These are phyloP conservation scores for Netelia virgata DNA, from an alignment of 2,888 invertebrate genomes.

Conservation along the genomic window DNA sequence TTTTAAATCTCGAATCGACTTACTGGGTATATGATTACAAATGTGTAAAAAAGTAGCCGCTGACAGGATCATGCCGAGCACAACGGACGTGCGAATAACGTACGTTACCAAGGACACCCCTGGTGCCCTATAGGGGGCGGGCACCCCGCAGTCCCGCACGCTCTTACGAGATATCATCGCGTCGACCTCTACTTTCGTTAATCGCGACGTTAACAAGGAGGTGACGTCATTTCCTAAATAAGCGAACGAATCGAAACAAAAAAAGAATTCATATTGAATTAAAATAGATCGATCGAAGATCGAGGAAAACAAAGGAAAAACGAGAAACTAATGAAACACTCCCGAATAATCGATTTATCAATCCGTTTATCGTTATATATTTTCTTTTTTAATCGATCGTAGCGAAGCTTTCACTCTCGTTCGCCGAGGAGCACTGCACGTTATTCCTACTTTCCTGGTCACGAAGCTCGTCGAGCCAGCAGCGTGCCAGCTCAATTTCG, in stretches of 20 bases:
- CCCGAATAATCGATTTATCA: neutral
- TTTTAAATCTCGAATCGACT: conserved; percentile 70
- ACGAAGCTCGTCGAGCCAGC: conserved; percentile 21
- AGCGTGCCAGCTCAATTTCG: conserved; percentile 27
- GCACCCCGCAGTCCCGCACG: conserved; percentile 53
- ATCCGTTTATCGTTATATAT: neutral
- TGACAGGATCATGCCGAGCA: conserved; percentile 79
- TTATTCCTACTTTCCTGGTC: conserved; percentile 22
- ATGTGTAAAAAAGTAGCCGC: conserved; percentile 82
- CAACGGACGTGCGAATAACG: conserved; percentile 76
- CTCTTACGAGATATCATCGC: conserved; percentile 75
- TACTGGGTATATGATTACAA: conserved; percentile 82
- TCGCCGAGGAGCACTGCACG: conserved; percentile 29
- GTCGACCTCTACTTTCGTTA: conserved; percentile 70
- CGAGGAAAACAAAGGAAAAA: conserved; percentile 8
- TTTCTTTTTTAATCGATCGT: conserved; percentile 2
- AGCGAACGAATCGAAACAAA: conserved; percentile 2
- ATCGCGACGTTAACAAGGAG: conserved; percentile 73
- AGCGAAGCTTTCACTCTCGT: conserved; percentile 60
- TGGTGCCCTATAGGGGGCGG: conserved; percentile 34
- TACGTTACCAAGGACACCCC: conserved; percentile 74
- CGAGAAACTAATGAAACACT: neutral
- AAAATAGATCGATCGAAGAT: neutral
- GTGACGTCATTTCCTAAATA: conserved; percentile 75
- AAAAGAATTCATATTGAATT: neutral